A percentile compares a stretch with the other conserved stretches of the same genome.
These are phyloP conservation scores for Nicator chloris DNA, from an alignment of 2,113 vertebrate species.

Conservation along the genomic window DNA sequence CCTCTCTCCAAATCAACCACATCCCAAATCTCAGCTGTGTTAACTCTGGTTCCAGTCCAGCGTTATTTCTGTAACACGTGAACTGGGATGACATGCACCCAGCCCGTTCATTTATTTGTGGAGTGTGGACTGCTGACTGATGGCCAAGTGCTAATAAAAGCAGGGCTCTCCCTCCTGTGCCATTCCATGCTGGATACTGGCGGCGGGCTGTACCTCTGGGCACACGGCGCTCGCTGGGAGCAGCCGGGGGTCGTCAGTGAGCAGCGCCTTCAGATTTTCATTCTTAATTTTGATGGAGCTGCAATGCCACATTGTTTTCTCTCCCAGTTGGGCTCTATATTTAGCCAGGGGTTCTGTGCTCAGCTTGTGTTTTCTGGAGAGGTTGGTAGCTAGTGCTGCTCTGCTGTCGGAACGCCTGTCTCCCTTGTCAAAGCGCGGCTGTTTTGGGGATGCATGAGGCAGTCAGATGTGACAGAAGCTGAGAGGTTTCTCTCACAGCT, in stretches of 20 bases:
- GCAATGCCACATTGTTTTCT: background rate
- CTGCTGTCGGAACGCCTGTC: constrained; percentile 18
- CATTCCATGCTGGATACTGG: background rate
- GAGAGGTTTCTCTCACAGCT: constrained; percentile 52
- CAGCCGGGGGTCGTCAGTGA: background rate
- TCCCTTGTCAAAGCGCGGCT: constrained; percentile 40
- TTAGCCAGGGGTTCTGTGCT: constrained; percentile 30
- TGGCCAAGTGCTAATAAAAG: constrained; percentile 21
- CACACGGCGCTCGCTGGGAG: background rate
- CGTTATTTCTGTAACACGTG: constrained; percentile 24
- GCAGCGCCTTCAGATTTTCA: background rate
- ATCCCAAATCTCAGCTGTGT: background rate
- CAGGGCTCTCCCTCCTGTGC: background rate
- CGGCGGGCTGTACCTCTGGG: background rate
- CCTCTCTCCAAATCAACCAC: background rate
- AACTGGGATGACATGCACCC: background rate
- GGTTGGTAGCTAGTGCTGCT: background rate
- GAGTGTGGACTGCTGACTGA: background rate
- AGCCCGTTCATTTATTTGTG: constrained; percentile 35
- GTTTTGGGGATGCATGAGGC: constrained; percentile 67
- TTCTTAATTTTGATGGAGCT: background rate
- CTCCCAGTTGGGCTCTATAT: background rate
- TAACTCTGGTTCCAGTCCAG: constrained; percentile 26
- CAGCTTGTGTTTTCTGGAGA: background rate
- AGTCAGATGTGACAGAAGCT: constrained; percentile 54